Percentiles rank a stretch among this genome's conserved stretches.
phyloP scores from a whole-genome alignment of 2,797 vertebrate genomes.

The Myotis vivesi region DNA sequence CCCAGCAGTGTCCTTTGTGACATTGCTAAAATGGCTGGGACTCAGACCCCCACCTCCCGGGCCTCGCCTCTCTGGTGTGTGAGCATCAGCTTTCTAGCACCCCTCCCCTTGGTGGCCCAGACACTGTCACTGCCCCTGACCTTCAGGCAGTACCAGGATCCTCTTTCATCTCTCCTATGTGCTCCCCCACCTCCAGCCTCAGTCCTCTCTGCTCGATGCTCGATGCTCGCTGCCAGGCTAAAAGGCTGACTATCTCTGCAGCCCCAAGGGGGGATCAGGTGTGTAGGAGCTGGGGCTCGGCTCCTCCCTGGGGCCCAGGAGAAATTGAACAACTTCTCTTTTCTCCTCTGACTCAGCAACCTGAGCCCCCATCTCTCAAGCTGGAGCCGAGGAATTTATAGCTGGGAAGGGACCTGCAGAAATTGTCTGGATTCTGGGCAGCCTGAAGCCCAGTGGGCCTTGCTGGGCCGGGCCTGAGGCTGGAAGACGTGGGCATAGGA shows the following conservation, averaged over 20 bases:
- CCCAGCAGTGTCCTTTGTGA: constrained; percentile 56
- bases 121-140: constrained; percentile 35
- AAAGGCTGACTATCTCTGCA: background rate
- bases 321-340: background rate
- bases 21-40: constrained; percentile 41
- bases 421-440: background rate
- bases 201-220: background rate
- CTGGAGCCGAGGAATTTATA: background rate
- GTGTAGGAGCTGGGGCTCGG: background rate
- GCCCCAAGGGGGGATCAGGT: constrained; percentile 46
- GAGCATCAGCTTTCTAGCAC: constrained; percentile 38
- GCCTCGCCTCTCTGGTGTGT: background rate
- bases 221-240: background rate
- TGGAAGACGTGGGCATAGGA: background rate
- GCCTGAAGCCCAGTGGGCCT: background rate
- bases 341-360: background rate
- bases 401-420: background rate
- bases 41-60: constrained; percentile 30
- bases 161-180: constrained; percentile 51
- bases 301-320: background rate
- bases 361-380: background rate
- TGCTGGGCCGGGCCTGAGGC: background rate
- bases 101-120: background rate
- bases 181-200: background rate
- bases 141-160: constrained; percentile 65